Evolutionary conservation across 2,888 invertebrate species (phyloP).

Genomic region (Stenurella melanura): DNA sequence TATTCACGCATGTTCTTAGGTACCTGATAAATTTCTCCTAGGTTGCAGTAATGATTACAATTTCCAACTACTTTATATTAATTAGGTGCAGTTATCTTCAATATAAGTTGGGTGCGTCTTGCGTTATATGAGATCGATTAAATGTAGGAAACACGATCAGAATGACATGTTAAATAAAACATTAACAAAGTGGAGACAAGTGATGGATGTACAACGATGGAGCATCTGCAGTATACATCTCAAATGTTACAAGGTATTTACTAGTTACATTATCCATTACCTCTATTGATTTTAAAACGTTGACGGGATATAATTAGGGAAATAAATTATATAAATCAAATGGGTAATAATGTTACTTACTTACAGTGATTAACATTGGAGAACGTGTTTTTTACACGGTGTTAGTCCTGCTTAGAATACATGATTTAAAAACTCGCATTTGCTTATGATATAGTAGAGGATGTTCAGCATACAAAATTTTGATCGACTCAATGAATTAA

Average conservation of each 20-base stretch:
- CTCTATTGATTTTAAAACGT: constrained; percentile 38
- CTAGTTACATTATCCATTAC: constrained; percentile 32
- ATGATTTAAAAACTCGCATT: no score
- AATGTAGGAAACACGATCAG: constrained; percentile 55
- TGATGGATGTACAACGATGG: constrained; percentile 57
- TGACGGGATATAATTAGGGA: constrained; percentile 13
- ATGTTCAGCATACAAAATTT: no score
- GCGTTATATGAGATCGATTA: constrained; percentile 52
- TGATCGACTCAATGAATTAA: no score
- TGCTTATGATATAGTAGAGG: no score
- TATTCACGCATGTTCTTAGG: background rate
- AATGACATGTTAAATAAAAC: constrained; percentile 59
- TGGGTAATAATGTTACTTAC: background rate
- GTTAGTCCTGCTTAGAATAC: background rate
- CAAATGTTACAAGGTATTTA: constrained; percentile 42
- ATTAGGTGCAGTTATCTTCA: constrained; percentile 45
- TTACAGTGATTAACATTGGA: background rate
- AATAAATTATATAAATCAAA: constrained; percentile 25
- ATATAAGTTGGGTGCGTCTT: constrained; percentile 44
- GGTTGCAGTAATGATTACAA: constrained; percentile 33
- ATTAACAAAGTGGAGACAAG: constrained; percentile 53
- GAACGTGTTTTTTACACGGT: background rate
- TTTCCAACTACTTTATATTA: constrained; percentile 43
- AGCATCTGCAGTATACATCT: constrained; percentile 56
- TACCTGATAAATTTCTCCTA: constrained; percentile 26